Base-by-base conservation (phyloP, 2,113 vertebrate species). In the Engraulis encrasicolus region DNA sequence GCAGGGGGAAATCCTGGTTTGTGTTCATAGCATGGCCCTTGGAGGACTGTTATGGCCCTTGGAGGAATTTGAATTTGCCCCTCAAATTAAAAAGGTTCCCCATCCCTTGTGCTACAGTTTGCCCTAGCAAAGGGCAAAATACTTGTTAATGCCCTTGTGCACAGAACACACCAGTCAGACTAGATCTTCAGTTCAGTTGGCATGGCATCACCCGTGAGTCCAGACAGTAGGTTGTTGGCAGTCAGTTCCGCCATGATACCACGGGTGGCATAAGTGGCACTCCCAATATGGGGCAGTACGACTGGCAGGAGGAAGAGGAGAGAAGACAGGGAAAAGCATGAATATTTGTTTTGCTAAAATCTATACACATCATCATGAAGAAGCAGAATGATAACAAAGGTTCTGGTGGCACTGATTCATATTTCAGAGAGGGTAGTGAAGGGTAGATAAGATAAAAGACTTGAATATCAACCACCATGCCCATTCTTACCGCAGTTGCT, bases 271-370 rank as follows among this genome's bases (percentile, higher is more conserved):
- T 95, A 91, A 0, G 93, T 92, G 79, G 94, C 94, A 14, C 95
- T 95, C 80, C 94, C 90, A 1, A 96, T 91, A 79, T 95, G 95
- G 0, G 94, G 93, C 61, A 95, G 92, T 84, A 95, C 91, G 86
- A 94, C 94, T 95, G 91, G 5, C 85, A 20, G 20, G 78, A 84
- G 50, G 48, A 11, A 81, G 0, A 18, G 86, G 4, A 83, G 1
- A 81, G 84, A 85, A 40, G 36, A n/a, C 14, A 48, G 71, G 27
- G 58, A 4, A n/a, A 9, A 81, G 81, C 12, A 40, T 9, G 17
- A 38, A 34, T 15, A 83, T 61, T 11, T n/a, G 71, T n/a, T n/a
- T n/a, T n/a, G 19, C 37, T 20, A n/a, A 34, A 48, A 45, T 40
- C 34, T 18, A 20, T 34, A 0, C 11, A 34, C 23, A 36, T 34